Evolutionary conservation across 2,113 vertebrate genomes (phyloP).

Genomic region (Sceloporus tristichus): DNA sequence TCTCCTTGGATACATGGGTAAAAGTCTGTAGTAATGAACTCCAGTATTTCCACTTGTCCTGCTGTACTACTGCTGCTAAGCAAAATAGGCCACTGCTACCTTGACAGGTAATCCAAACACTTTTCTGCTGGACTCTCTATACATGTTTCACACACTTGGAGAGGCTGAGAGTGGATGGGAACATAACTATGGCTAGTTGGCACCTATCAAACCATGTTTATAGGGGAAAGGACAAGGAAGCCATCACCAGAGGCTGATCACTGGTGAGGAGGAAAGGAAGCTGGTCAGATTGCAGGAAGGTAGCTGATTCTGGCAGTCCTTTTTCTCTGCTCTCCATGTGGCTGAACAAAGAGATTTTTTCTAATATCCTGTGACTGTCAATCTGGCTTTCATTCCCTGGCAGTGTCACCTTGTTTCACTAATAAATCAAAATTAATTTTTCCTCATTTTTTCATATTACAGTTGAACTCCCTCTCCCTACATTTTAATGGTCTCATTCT

Average conservation of each 20-base stretch:
- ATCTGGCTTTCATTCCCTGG: conserved; percentile 24
- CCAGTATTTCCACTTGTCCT: neutral
- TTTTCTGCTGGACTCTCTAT: conserved; percentile 13
- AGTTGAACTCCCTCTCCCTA: conserved; percentile 61
- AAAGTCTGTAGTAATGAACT: no score
- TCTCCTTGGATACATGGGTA: neutral
- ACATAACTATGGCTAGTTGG: conserved; percentile 54
- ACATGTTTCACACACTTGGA: neutral
- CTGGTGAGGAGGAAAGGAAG: conserved; percentile 61
- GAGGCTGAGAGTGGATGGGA: no score
- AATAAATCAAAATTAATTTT: conserved; percentile 74
- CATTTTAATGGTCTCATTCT: conserved; percentile 72
- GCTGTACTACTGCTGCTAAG: neutral
- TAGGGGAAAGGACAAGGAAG: conserved; percentile 62
- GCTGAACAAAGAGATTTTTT: conserved; percentile 56
- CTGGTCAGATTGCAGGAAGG: conserved; percentile 50
- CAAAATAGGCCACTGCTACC: neutral
- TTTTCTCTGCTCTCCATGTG: neutral
- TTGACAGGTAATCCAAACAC: neutral
- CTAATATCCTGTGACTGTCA: conserved; percentile 63
- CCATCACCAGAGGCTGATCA: conserved; percentile 57
- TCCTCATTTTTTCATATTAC: conserved; percentile 61
- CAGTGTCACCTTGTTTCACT: conserved; percentile 60
- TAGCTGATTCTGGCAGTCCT: conserved; percentile 54
- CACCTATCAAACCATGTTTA: conserved; percentile 57